These are phyloP conservation scores for Heterotilapia buettikoferi DNA, from an alignment of 2,113 vertebrate species.

Conservation along the genomic window DNA sequence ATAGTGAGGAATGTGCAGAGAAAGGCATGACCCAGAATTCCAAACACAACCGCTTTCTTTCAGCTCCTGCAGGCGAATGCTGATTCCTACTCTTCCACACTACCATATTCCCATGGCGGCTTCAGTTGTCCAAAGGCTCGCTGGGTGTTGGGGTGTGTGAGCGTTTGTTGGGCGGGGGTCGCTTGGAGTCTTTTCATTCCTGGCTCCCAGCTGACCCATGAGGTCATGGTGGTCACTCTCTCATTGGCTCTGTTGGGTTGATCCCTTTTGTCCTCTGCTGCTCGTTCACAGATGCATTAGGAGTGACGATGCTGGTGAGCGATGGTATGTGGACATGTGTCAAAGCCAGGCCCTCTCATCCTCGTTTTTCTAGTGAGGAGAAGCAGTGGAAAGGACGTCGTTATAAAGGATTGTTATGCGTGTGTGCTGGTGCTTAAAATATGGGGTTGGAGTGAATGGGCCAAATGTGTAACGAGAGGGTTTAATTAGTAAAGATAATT, in stretches of 20 bases:
- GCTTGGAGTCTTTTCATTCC: constrained; percentile 55
- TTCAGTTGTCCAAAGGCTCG: constrained; percentile 26
- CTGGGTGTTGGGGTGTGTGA: constrained; percentile 3
- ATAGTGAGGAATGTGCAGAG: constrained; percentile 62
- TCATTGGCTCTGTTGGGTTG: background rate
- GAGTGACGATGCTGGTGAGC: constrained; percentile 30
- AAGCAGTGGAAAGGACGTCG: background rate
- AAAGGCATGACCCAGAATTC: constrained; percentile 67
- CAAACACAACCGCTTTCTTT: constrained; percentile 55
- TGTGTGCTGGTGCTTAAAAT: constrained; percentile 15
- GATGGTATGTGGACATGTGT: constrained; percentile 53
- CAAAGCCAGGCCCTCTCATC: background rate
- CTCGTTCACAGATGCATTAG: constrained; percentile 43
- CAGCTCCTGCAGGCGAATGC: constrained; percentile 39
- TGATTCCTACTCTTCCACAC: constrained; percentile 43
- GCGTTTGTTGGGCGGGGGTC: constrained; percentile 26
- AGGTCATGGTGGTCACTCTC: constrained; percentile 63
- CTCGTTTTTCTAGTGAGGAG: background rate
- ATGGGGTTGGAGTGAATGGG: background rate
- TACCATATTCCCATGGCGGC: constrained; percentile 53
- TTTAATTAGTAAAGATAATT: constrained; percentile 24
- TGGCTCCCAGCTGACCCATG: constrained; percentile 53
- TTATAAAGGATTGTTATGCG: constrained; percentile 41
- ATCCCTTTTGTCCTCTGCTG: constrained; percentile 51
- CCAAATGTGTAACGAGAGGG: constrained; percentile 42